A percentile compares a stretch with the other conserved stretches of the same genome.
phyloP scores from a whole-genome alignment of 2,113 vertebrate genomes.

The Neogale vison region DNA sequence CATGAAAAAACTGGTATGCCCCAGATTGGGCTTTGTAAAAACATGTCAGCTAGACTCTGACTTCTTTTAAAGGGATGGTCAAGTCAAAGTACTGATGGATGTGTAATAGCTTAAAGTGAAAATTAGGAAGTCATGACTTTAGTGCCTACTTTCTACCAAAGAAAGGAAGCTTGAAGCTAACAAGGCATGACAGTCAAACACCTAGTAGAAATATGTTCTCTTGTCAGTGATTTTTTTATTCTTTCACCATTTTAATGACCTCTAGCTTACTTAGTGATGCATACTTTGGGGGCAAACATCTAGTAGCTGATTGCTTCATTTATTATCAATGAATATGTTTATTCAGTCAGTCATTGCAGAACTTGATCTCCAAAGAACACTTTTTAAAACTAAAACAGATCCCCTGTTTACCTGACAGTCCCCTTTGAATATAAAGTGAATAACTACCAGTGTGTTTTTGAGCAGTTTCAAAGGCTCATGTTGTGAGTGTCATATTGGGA shows the following conservation, averaged over 20 bases:
- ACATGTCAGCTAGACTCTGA: not conserved
- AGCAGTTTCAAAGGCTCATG: not conserved
- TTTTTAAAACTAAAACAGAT: slow-evolving; percentile 26
- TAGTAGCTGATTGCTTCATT: slow-evolving; percentile 50
- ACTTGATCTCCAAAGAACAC: slow-evolving; percentile 47
- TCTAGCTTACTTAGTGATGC: slow-evolving; percentile 44
- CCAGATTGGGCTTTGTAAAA: slow-evolving; percentile 23
- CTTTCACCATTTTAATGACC: slow-evolving; percentile 40
- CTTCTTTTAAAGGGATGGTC: not conserved
- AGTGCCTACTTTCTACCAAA: not conserved
- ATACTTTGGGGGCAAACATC: slow-evolving; percentile 18
- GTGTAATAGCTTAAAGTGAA: slow-evolving; percentile 19
- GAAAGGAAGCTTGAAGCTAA: slow-evolving; percentile 37
- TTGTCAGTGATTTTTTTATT: not conserved
- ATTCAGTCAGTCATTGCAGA: slow-evolving; percentile 41
- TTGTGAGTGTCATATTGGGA: not conserved
- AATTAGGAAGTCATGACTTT: slow-evolving; percentile 21
- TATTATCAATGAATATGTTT: slow-evolving; percentile 63
- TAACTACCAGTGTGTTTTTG: not conserved
- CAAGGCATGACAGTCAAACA: not conserved
- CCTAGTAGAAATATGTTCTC: not conserved
- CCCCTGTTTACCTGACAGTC: not conserved
- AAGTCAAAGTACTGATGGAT: not conserved
- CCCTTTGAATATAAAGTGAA: slow-evolving; percentile 14
- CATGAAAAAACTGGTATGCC: not conserved